Evolutionary conservation across 2,797 vertebrate species (phyloP), one percentile per base, ranked within the genome.

Genomic region (Rhinoraja longicauda): DNA sequence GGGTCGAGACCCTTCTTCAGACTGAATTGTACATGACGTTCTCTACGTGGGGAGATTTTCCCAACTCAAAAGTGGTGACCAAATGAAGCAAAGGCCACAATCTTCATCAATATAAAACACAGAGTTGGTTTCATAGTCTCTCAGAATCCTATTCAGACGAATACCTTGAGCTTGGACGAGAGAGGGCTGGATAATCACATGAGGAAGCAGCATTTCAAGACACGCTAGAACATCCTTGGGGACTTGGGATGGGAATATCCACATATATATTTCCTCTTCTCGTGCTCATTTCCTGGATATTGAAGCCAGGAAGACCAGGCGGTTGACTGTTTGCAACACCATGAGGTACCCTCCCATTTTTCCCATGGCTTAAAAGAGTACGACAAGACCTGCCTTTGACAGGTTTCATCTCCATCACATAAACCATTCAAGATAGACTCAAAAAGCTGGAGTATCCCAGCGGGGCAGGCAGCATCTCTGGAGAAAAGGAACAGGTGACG

Each of bases 201-300:
- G 59, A 36, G 9, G 62, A 67, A 88, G n/a, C 84, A 88, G n/a
- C 59, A n/a, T 88, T 32, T 67, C 32, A 88, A 59, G n/a, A 29
- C 57, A 67, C 19, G 29, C 29, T n/a, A 6, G 59, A 32, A 88
- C 32, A 64, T 21, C 29, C 26, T 86, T 62, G 57, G 29, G 3
- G 57, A 32, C 29, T 36, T 24, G 21, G 70, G 70, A 21, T 21
- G 70, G 12, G n/a, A 67, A 88, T 17, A 88, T 62, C 64, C 10
- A 19, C 62, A 21, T n/a, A 32, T 36, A 36, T 62, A 67, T 88
- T 88, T 88, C 62, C 84, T 24, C n/a, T 19, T 88, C 62, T 45
- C 84, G n/a, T 67, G 84, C n/a, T 21, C 32, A 19, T 62, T 88
- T 88, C 84, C 84, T 88, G 84, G n/a, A 88, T 88, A 64, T 67